Evolutionary conservation across 2,888 invertebrate genomes (phyloP), one percentile per base, ranked within the genome.

Genomic region (Polyploca ridens): DNA sequence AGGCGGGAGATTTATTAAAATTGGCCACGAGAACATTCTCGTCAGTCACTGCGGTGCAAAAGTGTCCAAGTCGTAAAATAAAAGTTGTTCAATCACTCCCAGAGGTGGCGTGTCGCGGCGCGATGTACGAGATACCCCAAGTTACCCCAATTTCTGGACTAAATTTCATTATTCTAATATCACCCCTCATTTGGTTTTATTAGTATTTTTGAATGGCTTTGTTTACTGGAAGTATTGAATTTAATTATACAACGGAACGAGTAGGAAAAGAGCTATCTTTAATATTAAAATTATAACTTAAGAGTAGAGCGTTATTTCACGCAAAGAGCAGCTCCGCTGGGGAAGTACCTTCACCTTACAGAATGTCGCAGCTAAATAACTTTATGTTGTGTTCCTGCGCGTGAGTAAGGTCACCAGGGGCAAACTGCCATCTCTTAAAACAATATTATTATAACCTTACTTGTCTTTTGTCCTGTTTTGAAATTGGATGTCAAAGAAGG

Each of bases 21-120:
- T 54, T 54, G n/a, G 19, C 54, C 54, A 19, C 8, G 54, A 19
- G 19, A 10, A 54, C 54, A 54, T 54, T 54, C 62, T 66, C 65
- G 66, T 65, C 59, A 46, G 69, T 66, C 69, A 66, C 69, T 67
- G 65, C 62, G 65, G 58, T 62, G 66, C 62, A 35, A 69, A 75
- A 73, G 72, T 73, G 70, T 67, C 73, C 70, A 71, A 71, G 73
- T 78, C 76, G 69, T 77, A 74, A 79, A 77, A 78, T 79, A 75
- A 79, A 79, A 79, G 69, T 79, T 75, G 63, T 63, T 63, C 66
- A 63, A 77, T 74, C 65, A 72, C 74, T 74, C 74, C 73, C 73
- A 46, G 65, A 63, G 72, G 73, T 70, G 66, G 71, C 33, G 35
- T 59, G 10, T 62, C 66, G 54, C 58, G 64, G 62, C 66, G 46